These are phyloP conservation scores for Eurystomus glaucurus DNA, from an alignment of 2,797 vertebrate species.

Conservation along the genomic window DNA sequence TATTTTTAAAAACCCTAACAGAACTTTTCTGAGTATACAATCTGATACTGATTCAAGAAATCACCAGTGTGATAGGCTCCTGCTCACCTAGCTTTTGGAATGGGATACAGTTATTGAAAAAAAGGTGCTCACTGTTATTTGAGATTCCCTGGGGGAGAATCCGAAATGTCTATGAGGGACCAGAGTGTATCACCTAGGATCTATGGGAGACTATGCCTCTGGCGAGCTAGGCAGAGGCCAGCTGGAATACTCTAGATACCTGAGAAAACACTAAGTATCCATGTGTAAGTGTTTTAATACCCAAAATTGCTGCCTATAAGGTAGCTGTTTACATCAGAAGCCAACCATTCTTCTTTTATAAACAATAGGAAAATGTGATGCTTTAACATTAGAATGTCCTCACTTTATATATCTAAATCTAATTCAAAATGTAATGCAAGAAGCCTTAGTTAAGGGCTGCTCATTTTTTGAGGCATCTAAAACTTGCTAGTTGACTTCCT, in stretches of 20 bases:
- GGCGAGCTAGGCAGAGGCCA: fast-evolving
- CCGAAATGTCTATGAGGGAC: neutral
- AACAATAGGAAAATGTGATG: neutral
- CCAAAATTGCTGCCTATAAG: neutral
- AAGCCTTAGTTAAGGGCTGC: fast-evolving
- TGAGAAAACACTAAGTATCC: neutral
- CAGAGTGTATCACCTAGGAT: neutral
- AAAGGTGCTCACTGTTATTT: neutral
- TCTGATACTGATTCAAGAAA: neutral
- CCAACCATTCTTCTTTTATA: neutral
- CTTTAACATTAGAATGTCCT: neutral
- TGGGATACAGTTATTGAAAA: neutral
- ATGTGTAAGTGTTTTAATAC: neutral
- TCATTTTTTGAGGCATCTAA: neutral
- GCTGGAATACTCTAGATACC: neutral
- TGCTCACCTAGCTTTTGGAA: neutral
- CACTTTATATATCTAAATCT: neutral
- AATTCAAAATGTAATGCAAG: neutral
- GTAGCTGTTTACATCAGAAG: neutral
- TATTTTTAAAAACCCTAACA: fast-evolving
- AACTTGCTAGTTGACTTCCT: neutral
- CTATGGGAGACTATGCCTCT: neutral
- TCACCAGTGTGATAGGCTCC: fast-evolving
- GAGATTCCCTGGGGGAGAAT: neutral
- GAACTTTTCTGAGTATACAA: neutral